phyloP scores from a whole-genome alignment of 2,888 invertebrate genomes.

The Drosophila rellima region DNA sequence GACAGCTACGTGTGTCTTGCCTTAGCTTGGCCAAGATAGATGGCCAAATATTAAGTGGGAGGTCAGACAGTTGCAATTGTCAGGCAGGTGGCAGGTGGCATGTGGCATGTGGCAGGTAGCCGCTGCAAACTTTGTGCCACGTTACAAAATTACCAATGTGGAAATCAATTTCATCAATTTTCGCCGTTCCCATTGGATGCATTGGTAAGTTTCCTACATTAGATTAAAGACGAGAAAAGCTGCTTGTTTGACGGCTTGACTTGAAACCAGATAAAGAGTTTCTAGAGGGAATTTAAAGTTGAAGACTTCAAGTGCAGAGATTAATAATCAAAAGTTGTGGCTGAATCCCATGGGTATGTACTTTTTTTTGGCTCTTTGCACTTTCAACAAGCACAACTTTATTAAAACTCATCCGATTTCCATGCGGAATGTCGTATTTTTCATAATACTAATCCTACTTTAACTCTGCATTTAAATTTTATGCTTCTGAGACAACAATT shows the following conservation, averaged over 20 bases:
- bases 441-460: too few relatives aligned
- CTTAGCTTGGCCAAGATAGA: conserved; percentile 61
- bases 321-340: conserved; percentile 5
- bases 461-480: too few relatives aligned
- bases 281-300: conserved; percentile 1
- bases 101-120: conserved; percentile 25
- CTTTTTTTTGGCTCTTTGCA: too few relatives aligned
- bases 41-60: conserved; percentile 72
- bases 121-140: conserved; percentile 49
- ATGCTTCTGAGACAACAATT: too few relatives aligned
- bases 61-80: conserved; percentile 73
- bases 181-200: conserved; percentile 36
- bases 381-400: too few relatives aligned
- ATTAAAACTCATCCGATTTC: too few relatives aligned
- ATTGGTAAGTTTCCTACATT: conserved; percentile 20
- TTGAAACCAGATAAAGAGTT: background rate
- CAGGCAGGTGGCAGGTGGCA: conserved; percentile 34
- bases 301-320: background rate
- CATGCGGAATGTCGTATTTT: too few relatives aligned
- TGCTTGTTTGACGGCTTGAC: background rate
- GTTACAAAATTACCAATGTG: conserved; percentile 71
- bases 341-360: too few relatives aligned
- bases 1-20: conserved; percentile 43
- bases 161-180: conserved; percentile 77
- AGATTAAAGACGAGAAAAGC: conserved; percentile 7